A percentile compares a stretch with the other conserved stretches of the same genome.
phyloP scores from a whole-genome alignment of 2,113 vertebrate genomes.

The Lepus europaeus region DNA sequence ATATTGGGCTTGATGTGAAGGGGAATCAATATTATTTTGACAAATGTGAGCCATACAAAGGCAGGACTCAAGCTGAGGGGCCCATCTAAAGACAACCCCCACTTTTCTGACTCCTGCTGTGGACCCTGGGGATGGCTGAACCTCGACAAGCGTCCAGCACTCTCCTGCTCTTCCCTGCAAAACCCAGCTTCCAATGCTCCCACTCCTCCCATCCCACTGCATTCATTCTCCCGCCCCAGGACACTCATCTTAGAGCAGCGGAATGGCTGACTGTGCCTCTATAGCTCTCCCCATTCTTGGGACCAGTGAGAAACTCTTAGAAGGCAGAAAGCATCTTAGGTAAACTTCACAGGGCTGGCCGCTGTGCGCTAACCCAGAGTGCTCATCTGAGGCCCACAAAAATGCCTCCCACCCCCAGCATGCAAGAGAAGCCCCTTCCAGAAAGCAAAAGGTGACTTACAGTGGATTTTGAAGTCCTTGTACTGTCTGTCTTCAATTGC shows the following conservation, averaged over 20 bases:
- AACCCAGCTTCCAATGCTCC: background rate
- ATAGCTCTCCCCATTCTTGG: background rate
- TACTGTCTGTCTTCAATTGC: constrained; percentile 99
- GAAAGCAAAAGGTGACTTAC: constrained; percentile 88
- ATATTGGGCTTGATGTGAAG: background rate
- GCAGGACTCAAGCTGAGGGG: background rate
- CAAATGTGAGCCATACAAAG: background rate
- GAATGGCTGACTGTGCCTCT: background rate
- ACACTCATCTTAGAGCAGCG: background rate
- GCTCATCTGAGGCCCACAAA: background rate
- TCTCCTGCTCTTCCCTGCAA: background rate
- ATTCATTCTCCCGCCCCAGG: background rate
- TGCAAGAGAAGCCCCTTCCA: background rate
- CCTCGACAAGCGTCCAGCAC: background rate
- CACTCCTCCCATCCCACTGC: background rate
- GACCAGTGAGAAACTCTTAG: background rate
- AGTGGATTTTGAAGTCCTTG: constrained; percentile 99
- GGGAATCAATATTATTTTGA: background rate
- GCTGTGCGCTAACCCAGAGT: background rate
- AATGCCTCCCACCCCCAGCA: background rate
- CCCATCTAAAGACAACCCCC: background rate
- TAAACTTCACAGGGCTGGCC: background rate
- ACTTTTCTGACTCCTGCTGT: background rate
- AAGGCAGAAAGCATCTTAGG: background rate
- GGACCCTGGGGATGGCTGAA: background rate